phyloP scores from a whole-genome alignment of 2,113 vertebrate species.

The Brachyistius frenatus region DNA sequence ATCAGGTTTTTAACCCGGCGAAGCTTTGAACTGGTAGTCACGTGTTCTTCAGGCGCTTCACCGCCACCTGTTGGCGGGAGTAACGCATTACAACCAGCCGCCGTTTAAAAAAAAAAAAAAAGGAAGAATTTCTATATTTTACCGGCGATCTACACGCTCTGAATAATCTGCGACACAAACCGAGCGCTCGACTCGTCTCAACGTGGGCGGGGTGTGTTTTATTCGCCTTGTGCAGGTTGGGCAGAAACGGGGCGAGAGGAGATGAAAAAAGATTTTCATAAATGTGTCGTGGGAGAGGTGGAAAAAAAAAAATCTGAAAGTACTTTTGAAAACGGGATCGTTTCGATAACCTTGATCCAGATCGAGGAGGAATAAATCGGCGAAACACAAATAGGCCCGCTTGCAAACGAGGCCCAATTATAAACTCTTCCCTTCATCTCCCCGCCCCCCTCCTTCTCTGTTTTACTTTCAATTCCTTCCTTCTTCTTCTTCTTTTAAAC shows the following conservation, averaged over 20 bases:
- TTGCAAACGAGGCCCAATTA: slow-evolving; percentile 50
- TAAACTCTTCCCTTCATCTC: slow-evolving; percentile 27
- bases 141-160: not conserved
- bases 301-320: slow-evolving; percentile 11
- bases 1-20: no score
- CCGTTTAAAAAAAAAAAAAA: no score
- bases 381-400: slow-evolving; percentile 32
- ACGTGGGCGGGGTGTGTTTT: not conserved
- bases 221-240: not conserved
- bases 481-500: not conserved
- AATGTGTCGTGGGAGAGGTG: not conserved
- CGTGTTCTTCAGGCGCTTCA: no score
- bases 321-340: not conserved
- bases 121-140: no score
- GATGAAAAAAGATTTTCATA: not conserved
- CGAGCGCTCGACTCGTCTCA: not conserved
- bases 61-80: no score
- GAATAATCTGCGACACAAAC: slow-evolving; percentile 4
- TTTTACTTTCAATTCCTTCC: slow-evolving; percentile 1
- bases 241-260: not conserved
- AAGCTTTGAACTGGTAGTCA: no score
- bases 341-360: slow-evolving; percentile 78
- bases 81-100: no score
- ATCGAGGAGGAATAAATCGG: slow-evolving; percentile 48
- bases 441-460: not conserved